These are phyloP conservation scores for Argentina silus DNA, from an alignment of 2,797 vertebrate species.

Conservation along the genomic window DNA sequence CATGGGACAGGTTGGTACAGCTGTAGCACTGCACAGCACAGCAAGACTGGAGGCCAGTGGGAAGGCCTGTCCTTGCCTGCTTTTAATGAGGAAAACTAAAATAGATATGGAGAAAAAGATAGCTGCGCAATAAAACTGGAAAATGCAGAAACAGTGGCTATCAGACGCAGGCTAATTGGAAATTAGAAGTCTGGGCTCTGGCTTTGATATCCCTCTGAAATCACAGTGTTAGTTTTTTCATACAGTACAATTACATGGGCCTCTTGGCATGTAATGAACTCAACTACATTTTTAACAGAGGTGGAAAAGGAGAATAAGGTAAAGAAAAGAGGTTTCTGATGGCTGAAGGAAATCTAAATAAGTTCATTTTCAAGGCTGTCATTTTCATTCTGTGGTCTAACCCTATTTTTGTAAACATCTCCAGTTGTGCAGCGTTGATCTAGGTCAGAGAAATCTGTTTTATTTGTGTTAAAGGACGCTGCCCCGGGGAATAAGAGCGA, in stretches of 20 bases:
- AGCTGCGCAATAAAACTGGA: neutral
- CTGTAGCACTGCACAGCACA: neutral
- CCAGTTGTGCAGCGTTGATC: neutral
- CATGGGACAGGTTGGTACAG: neutral
- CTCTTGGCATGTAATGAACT: neutral
- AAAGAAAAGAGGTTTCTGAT: neutral
- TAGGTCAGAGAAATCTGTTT: neutral
- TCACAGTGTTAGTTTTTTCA: neutral
- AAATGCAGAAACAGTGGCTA: neutral
- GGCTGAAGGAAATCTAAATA: neutral
- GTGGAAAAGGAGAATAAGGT: neutral
- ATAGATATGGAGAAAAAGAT: neutral
- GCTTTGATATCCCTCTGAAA: neutral
- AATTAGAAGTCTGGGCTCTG: neutral
- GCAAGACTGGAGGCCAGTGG: neutral
- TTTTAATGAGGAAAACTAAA: conserved; percentile 1
- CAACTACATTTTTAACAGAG: neutral
- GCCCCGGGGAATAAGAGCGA: neutral
- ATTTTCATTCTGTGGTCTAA: neutral
- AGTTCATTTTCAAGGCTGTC: neutral
- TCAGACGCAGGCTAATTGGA: conserved; percentile 5
- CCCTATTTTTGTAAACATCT: neutral
- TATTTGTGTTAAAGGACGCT: neutral
- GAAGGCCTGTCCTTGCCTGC: neutral
- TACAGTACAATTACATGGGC: neutral